phyloP scores from a whole-genome alignment of 2,113 vertebrate genomes.

The Labrus mixtus region DNA sequence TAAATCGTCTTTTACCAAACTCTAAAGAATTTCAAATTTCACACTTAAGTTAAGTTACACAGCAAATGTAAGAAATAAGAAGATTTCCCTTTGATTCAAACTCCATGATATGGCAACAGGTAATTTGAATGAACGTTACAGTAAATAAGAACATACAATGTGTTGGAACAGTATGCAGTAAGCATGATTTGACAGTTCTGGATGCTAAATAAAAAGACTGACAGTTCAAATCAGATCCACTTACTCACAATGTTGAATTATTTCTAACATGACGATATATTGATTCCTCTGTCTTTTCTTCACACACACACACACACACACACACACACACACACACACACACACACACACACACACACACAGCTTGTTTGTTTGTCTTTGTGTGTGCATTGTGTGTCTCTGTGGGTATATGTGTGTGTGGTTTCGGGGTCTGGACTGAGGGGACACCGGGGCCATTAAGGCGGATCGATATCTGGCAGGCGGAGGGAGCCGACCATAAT shows the following conservation, averaged over 20 bases:
- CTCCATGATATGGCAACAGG: too few species aligned
- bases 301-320: too few species aligned
- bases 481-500: conserved; percentile 69
- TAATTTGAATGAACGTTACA: too few species aligned
- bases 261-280: conserved; percentile 4
- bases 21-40: too few species aligned
- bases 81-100: too few species aligned
- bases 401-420: conserved; percentile 6
- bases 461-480: conserved; percentile 78
- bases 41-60: too few species aligned
- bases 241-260: background rate
- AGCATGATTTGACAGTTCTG: background rate
- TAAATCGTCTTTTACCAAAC: too few species aligned
- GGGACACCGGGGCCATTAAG: conserved; percentile 71
- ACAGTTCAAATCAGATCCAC: background rate
- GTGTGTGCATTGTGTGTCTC: background rate
- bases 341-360: background rate
- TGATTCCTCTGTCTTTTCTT: background rate
- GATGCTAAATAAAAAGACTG: background rate
- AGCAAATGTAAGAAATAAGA: too few species aligned
- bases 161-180: too few species aligned
- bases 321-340: too few species aligned
- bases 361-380: conserved; percentile 3
- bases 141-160: too few species aligned
- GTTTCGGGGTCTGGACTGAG: conserved; percentile 46